These are phyloP conservation scores for Serilophus lunatus DNA, from an alignment of 2,113 vertebrate genomes.

Conservation along the genomic window DNA sequence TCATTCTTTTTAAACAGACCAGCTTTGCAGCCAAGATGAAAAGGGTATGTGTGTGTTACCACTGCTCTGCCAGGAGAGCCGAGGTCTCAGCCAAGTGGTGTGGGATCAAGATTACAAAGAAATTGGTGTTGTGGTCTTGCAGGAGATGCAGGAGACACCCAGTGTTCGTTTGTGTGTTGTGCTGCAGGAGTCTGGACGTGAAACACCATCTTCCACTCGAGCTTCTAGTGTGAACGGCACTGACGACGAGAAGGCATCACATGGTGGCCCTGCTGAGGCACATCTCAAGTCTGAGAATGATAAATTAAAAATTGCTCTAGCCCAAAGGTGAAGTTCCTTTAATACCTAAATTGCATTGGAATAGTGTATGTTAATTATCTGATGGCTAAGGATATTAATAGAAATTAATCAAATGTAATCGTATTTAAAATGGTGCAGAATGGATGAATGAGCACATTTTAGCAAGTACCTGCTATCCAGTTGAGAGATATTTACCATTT, in stretches of 20 bases:
- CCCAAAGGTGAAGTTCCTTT: slow-evolving; percentile 80
- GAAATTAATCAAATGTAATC: slow-evolving; percentile 9
- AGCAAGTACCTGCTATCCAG: neutral
- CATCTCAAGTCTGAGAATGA: slow-evolving; percentile 89
- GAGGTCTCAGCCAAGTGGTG: neutral
- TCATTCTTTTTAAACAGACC: neutral
- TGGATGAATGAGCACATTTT: neutral
- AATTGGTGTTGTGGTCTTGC: neutral
- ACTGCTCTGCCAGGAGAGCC: neutral
- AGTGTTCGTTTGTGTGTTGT: neutral
- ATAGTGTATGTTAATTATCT: neutral
- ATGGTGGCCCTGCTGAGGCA: slow-evolving; percentile 73
- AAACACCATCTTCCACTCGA: slow-evolving; percentile 82
- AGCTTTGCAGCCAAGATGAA: neutral
- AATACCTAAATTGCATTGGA: neutral
- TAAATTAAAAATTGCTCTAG: slow-evolving; percentile 85
- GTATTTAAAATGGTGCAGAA: neutral
- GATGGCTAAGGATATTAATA: neutral
- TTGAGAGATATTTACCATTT: neutral
- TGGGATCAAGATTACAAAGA: neutral
- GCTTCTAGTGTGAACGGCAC: slow-evolving; percentile 94
- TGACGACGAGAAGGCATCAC: slow-evolving; percentile 91
- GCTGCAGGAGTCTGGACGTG: slow-evolving; percentile 81
- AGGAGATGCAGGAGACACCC: neutral
- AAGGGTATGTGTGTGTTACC: neutral